Evolutionary conservation across 2,113 vertebrate genomes (phyloP).

Genomic region (Desmodus rotundus): DNA sequence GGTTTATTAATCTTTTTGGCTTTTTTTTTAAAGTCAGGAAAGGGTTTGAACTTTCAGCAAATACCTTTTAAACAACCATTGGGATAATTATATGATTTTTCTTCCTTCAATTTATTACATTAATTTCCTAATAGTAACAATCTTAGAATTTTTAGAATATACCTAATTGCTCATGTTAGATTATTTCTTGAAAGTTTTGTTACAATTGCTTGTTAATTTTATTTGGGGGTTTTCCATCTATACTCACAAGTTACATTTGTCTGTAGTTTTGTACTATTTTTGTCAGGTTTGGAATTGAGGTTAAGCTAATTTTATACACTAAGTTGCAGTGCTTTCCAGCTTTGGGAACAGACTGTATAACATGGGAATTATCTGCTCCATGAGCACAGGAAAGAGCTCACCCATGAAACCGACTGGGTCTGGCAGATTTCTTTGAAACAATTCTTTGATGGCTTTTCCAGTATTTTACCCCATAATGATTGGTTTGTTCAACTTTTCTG

Average conservation of each 20-base stretch:
- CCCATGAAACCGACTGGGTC: constrained; percentile 47
- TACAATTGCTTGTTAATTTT: constrained; percentile 7
- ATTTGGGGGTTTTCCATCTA: not conserved
- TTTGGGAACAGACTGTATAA: constrained; percentile 13
- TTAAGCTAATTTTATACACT: constrained; percentile 62
- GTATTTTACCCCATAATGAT: constrained; percentile 26
- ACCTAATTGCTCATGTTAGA: not conserved
- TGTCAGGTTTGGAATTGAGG: constrained; percentile 34
- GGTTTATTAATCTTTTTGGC: not conserved
- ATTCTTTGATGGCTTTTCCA: constrained; percentile 64
- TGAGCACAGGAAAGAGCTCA: constrained; percentile 53
- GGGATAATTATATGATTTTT: constrained; percentile 12
- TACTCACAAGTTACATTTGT: constrained; percentile 4
- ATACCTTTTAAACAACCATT: not conserved
- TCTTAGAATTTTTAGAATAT: constrained; percentile 29
- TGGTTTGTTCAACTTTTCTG: constrained; percentile 53
- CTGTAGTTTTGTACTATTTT: constrained; percentile 51
- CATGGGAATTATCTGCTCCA: constrained; percentile 60
- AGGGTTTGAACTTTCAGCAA: not conserved
- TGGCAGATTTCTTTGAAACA: constrained; percentile 54
- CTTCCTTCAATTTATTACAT: constrained; percentile 13
- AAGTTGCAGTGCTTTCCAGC: constrained; percentile 34
- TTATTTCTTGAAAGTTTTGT: constrained; percentile 46
- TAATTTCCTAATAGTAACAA: not conserved
- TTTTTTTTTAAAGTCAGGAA: not conserved